A percentile compares a stretch with the other conserved stretches of the same genome.
These are phyloP conservation scores for Rhinogobius similis DNA, from an alignment of 2,113 vertebrate genomes.

Conservation along the genomic window DNA sequence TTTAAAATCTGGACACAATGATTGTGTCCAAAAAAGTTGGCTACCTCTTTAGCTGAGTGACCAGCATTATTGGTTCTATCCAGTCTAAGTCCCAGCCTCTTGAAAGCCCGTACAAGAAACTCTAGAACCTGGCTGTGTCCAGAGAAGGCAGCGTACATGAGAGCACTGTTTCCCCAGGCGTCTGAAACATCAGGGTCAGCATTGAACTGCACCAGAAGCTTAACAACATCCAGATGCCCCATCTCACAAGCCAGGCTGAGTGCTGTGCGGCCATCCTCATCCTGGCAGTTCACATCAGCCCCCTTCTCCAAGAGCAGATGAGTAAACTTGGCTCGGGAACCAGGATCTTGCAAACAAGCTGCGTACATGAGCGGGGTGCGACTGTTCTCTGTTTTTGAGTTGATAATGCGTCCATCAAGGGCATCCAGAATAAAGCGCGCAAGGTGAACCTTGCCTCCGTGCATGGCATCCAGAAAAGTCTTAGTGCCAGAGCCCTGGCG, in stretches of 20 bases:
- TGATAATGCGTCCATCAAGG: slow-evolving; percentile 87
- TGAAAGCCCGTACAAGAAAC: slow-evolving; percentile 88
- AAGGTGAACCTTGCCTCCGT: slow-evolving; percentile 85
- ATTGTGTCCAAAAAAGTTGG: slow-evolving; percentile 81
- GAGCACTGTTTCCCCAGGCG: slow-evolving; percentile 84
- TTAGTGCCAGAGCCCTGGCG: slow-evolving; percentile 87
- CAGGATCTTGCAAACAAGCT: slow-evolving; percentile 80
- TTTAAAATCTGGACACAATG: slow-evolving; percentile 82
- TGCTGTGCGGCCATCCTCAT: slow-evolving; percentile 84
- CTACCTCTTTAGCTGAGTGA: slow-evolving; percentile 83
- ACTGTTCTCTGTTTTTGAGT: slow-evolving; percentile 85
- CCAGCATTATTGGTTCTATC: slow-evolving; percentile 83
- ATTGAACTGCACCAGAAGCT: slow-evolving; percentile 87
- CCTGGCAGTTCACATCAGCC: slow-evolving; percentile 84
- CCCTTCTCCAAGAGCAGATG: slow-evolving; percentile 86
- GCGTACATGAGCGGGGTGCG: slow-evolving; percentile 88
- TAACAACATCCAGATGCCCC: slow-evolving; percentile 84
- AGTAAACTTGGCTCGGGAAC: slow-evolving; percentile 81
- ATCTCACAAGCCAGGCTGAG: slow-evolving; percentile 87
- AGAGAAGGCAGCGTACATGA: slow-evolving; percentile 87
- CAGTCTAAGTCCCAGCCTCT: slow-evolving; percentile 83
- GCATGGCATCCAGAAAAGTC: slow-evolving; percentile 90
- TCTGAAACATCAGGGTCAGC: slow-evolving; percentile 86
- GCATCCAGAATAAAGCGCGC: slow-evolving; percentile 91
- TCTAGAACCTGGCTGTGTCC: slow-evolving; percentile 86